Percentiles rank a stretch among this genome's conserved stretches.
Conservation (phyloP, 2,888 invertebrate genomes). For the Sussaba pulchella region DNA sequence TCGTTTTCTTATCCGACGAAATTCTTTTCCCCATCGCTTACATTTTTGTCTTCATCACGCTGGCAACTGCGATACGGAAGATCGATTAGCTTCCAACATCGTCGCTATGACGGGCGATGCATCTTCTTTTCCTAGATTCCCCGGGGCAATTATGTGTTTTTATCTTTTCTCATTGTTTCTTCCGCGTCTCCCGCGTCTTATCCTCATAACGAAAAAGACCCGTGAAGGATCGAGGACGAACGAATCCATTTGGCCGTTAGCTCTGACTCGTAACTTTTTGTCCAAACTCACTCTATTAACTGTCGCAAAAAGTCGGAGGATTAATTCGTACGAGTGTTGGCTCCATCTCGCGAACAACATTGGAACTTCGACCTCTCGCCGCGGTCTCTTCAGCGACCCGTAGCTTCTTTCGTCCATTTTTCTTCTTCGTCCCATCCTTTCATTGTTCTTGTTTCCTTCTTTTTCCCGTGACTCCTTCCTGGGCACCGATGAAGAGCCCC, state of each 20-base stretch:
- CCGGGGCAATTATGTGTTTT: slow-evolving; percentile 1
- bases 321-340: slow-evolving; percentile 53
- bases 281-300: slow-evolving; percentile 50
- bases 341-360: slow-evolving; percentile 58
- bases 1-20: neutral
- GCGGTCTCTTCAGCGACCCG: slow-evolving; percentile 6
- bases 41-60: slow-evolving; percentile 26
- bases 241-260: slow-evolving; percentile 48
- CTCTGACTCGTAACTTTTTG: slow-evolving; percentile 38
- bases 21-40: neutral
- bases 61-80: slow-evolving; percentile 43
- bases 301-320: slow-evolving; percentile 32
- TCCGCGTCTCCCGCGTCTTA: neutral
- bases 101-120: slow-evolving; percentile 52
- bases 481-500: slow-evolving; percentile 15
- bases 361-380: slow-evolving; percentile 54
- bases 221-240: slow-evolving; percentile 47
- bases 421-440: slow-evolving; percentile 4
- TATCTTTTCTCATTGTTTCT: slow-evolving; percentile 17
- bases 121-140: slow-evolving; percentile 54
- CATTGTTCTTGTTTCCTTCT: neutral
- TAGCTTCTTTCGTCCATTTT: slow-evolving; percentile 26
- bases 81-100: slow-evolving; percentile 62
- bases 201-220: slow-evolving; percentile 27
- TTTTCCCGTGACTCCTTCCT: neutral